These are phyloP conservation scores for Corythucha ciliata DNA, from an alignment of 2,888 invertebrate species.

Conservation along the genomic window DNA sequence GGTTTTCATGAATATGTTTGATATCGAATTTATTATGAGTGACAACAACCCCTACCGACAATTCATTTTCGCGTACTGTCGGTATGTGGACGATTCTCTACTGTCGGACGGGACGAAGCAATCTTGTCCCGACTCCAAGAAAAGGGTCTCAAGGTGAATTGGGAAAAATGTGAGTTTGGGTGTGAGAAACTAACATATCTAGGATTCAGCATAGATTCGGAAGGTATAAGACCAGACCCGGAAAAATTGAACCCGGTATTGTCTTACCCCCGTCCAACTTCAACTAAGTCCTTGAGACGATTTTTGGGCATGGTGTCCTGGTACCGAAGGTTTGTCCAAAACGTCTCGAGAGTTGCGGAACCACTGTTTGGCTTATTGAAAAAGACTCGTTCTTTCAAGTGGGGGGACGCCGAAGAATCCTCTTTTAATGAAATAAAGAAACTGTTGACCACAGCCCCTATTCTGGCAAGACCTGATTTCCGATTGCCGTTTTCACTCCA, in stretches of 20 bases:
- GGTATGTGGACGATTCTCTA: too few species aligned
- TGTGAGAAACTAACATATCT: slow-evolving; percentile 1
- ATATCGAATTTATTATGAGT: too few species aligned
- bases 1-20: too few species aligned
- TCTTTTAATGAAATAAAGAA: too few species aligned
- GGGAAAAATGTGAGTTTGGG: slow-evolving; percentile 8
- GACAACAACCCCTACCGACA: too few species aligned
- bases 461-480: too few species aligned
- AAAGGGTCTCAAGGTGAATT: slow-evolving; percentile 1
- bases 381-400: too few species aligned
- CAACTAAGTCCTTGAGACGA: background rate
- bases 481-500: slow-evolving; percentile 8
- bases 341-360: too few species aligned
- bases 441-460: slow-evolving; percentile 14
- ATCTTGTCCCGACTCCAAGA: background rate
- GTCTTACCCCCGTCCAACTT: background rate
- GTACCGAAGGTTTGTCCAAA: slow-evolving; percentile 12
- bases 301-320: slow-evolving; percentile 8
- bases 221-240: background rate
- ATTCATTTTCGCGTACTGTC: too few species aligned
- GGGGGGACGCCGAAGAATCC: too few species aligned
- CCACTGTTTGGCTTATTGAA: too few species aligned
- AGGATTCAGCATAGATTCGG: background rate
- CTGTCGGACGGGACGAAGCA: too few species aligned
- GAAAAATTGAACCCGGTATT: slow-evolving; percentile 1